Evolutionary conservation across 2,113 vertebrate species (phyloP), one percentile per base, ranked within the genome.

Genomic region (Chlorocebus sabaeus): DNA sequence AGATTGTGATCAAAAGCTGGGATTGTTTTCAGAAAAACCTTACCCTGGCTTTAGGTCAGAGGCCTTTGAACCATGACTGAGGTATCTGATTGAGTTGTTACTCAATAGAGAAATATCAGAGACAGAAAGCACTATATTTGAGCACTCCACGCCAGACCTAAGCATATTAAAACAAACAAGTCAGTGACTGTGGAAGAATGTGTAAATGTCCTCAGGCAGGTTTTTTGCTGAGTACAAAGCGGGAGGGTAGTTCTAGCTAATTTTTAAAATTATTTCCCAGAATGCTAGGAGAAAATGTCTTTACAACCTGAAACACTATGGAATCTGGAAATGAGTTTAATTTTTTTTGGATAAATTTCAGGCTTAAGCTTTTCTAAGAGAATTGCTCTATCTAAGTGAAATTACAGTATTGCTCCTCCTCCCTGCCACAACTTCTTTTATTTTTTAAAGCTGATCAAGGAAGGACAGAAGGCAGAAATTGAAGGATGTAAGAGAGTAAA

Each of bases 241-340:
- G 73, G 4, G 52, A 92, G 8, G 59, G n/a, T 27, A 20, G 8
- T 64, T 55, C 52, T 82, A 82, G 22, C 27, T 72, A 48, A 20
- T 55, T 73, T 80, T 57, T 68, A 72, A 64, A 48, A 55, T 59
- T 1, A 81, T n/a, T 78, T 97, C 14, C 57, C 48, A 95, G 76
- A 90, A 90, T 72, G 6, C 30, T 32, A 86, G 61, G 23, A 22
- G 18, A 13, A 3, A 90, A 55, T 18, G 0, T 43, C 22, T 87
- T 95, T 45, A 76, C 1, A 52, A 72, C 14, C 9, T 73, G 17
- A 92, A 87, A 90, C 76, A 83, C 14, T 72, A 57, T 84, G 35
- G 22, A 92, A 50, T 92, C 64, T 92, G 57, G 32, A 90, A 81
- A 76, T 79, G 45, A 89, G 27, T 91, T 96, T 14, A 90, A 76